Evolutionary conservation across 1,140 invertebrate species (phyloP), one percentile per base, ranked within the genome.

Genomic region (Lepidotrigona ventralis): DNA sequence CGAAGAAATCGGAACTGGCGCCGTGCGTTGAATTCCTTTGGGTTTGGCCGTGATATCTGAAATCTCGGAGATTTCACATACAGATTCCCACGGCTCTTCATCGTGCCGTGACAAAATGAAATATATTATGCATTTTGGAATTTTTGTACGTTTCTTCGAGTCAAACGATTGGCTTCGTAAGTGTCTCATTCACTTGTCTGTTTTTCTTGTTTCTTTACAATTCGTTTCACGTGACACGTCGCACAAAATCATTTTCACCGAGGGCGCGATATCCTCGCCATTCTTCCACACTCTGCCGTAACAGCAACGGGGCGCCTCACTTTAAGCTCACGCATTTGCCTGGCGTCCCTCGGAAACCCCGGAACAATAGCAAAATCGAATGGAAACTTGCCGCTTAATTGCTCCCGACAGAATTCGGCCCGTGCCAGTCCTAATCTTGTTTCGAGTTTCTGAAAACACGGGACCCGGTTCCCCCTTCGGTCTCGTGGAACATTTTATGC

Each of bases 401-500:
- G 81, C 74, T 53, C 46, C 64, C 64, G 81, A 56, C 56, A 58
- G 56, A 23, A 26, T 23, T 21, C 70, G 46, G 19, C 53, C 60
- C 51, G 21, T 14, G 19, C 33, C 14, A 17, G 17, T 56, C 33
- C 69, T 83, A 83, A 83, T 83, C 81, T 68, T 33, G 81, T 83
- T 78, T 78, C 81, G 74, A 77, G 81, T 83, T 83, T 33, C 74
- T 78, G 81, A 83, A 83, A 83, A 83, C 81, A 83, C 81, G 21
- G 46, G 39, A 17, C 51, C 51, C 60, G 46, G 23, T 15, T 15
- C 33, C 53, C n/a, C 26, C 6, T 29, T 12, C 53, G 17, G 21
- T 23, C 53, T n/a, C 14, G 29, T 23, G 72, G 15, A 73, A 56
- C 79, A 53, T 81, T 81, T 81, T 75, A 51, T 66, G 71, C 26